phyloP scores from a whole-genome alignment of 2,797 vertebrate species.

The Coregonus suidteri region DNA sequence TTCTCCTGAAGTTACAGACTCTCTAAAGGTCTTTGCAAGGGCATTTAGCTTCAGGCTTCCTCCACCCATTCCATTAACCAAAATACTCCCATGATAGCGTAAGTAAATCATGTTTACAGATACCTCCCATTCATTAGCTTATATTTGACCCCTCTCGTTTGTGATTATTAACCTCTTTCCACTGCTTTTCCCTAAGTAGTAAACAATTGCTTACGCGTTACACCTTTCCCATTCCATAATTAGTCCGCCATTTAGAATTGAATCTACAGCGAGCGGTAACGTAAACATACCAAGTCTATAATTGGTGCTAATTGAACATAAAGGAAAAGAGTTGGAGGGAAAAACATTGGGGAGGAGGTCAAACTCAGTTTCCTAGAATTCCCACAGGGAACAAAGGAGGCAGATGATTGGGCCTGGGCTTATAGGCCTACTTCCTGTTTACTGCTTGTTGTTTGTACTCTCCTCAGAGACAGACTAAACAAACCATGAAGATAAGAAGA shows the following conservation, averaged over 20 bases:
- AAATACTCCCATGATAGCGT: slow-evolving; percentile 12
- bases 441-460: neutral
- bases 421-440: slow-evolving; percentile 40
- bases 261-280: neutral
- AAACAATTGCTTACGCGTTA: slow-evolving; percentile 31
- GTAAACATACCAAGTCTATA: slow-evolving; percentile 10
- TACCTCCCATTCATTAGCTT: slow-evolving; percentile 5
- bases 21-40: neutral
- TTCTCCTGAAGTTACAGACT: neutral
- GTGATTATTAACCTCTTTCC: slow-evolving; percentile 7
- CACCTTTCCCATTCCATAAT: neutral
- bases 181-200: neutral
- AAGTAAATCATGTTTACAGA: neutral
- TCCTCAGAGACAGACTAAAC: neutral
- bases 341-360: neutral
- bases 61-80: neutral
- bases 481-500: neutral
- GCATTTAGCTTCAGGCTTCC: slow-evolving; percentile 13
- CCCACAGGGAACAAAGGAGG: slow-evolving; percentile 17
- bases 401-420: neutral
- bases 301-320: slow-evolving; percentile 2
- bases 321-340: neutral
- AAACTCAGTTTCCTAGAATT: slow-evolving; percentile 25
- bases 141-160: slow-evolving; percentile 9
- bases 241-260: slow-evolving; percentile 1